Base-by-base conservation (phyloP, 2,797 vertebrate genomes). In the Pelodytes ibericus region DNA sequence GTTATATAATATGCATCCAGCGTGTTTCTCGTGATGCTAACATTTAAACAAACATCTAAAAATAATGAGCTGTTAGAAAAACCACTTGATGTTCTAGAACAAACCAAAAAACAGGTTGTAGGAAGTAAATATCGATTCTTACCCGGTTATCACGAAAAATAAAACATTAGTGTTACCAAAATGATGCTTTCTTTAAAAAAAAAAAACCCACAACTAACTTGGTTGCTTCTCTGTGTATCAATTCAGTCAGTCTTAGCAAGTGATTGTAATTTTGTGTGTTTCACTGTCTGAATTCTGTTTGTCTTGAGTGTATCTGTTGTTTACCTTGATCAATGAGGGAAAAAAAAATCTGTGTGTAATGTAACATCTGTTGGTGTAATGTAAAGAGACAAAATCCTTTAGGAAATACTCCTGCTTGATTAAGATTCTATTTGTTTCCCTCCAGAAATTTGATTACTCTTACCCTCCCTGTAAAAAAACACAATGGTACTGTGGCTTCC, bases 161-260 rank as follows among this genome's bases (percentile, higher is more conserved):
- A 36, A 36, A 13, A 13, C 13, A n/a, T 49, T 15, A 49, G 5
- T 49, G 13, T 49, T 49, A 4, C 1, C 13, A 16, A 22, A 56
- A 24, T 8, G 25, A 27, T 29, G 24, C 4, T 30, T 13, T 27
- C 5, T 36, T 61, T 16, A 60, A 68, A 47, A 24, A 70, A 61
- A 31, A 31, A 15, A 15, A 61, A 47, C 6, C 24, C 29, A 58
- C 29, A 15, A n/a, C 8, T 57, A 68, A 62, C 71, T 64, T 73
- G 77, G 77, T 69, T 79, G 64, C 71, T 79, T 58, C 47, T 65
- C 59, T 57, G 30, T 59, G 47, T 59, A 24, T 67, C 65, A n/a
- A n/a, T n/a, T n/a, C n/a, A 41, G 26, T 74, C 63, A 75, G 41
- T 30, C 30, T 75, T 26, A 79, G 74, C 27, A 62, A 68, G 61